Evolutionary conservation across 1,140 invertebrate species (phyloP), one percentile per base, ranked within the genome.

Genomic region (Drosophila ogumai): DNA sequence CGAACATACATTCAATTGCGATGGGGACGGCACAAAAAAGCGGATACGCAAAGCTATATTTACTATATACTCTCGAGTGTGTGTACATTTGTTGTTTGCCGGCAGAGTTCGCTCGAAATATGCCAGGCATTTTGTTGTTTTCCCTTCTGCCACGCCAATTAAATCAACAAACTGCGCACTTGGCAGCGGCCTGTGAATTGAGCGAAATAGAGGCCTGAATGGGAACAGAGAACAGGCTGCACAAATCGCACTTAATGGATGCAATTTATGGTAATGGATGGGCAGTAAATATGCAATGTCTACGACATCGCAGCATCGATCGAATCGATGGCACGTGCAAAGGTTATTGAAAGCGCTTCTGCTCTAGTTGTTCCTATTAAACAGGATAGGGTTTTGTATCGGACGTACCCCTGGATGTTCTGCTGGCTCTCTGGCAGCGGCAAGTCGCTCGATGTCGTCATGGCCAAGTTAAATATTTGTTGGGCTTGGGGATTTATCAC

Each of bases 81-180:
- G 38, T 52, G 31, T 46, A 69, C 46, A 46, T 41, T 28, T 34
- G 63, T 69, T 54, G 50, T 67, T 75, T 55, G 64, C 64, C 78
- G 73, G 63, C 60, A 49, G 57, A 61, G 38, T 44, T 28, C 32
- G 31, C 8, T 40, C 28, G 47, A 79, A 68, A 67, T 67, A 75
- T 81, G 57, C 63, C 17, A 79, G 41, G 59, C 55, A 61, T 65
- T 57, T 68, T 78, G 40, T 65, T 82, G 54, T 82, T 79, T 58
- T 75, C 58, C 56, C 64, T 56, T 52, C 66, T 71, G 64, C 57
- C 61, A 71, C 71, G 76, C 72, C 71, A 64, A 76, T 58, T 75
- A 75, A 75, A 82, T 78, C 50, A 75, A 82, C 77, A 82, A 81
- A 90, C 77, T 91, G 90, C 90, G 90, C 90, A 91, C 60, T 91